Conservation (phyloP, 2,113 vertebrate species). For the Micromys minutus region DNA sequence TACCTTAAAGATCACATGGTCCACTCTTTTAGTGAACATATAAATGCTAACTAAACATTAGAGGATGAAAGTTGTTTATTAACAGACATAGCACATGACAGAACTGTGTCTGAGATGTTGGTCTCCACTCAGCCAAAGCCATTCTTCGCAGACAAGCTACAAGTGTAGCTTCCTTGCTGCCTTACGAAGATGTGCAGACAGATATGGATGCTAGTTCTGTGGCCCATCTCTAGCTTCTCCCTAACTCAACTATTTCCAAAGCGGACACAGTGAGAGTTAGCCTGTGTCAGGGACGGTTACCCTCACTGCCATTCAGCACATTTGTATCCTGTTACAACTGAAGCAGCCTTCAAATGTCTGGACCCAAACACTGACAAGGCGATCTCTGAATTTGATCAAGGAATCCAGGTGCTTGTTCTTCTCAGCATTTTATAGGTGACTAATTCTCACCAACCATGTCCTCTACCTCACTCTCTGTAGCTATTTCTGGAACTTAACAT, state of each 20-base stretch:
- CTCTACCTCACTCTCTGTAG: not conserved
- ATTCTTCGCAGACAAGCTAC: not conserved
- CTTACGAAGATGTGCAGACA: not conserved
- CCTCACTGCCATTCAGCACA: not conserved
- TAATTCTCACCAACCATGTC: not conserved
- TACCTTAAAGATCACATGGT: not conserved
- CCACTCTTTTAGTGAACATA: not conserved
- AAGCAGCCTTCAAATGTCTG: not conserved
- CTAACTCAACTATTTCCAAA: not conserved
- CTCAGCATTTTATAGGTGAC: slow-evolving; percentile 20
- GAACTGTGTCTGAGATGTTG: not conserved
- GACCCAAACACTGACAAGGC: not conserved
- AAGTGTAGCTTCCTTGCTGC: not conserved
- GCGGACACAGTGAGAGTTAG: not conserved
- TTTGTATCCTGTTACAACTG: not conserved
- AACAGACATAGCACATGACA: slow-evolving; percentile 56
- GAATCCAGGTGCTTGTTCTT: slow-evolving; percentile 13
- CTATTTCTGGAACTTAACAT: slow-evolving; percentile 16
- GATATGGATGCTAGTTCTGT: not conserved
- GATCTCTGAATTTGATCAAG: slow-evolving; percentile 39
- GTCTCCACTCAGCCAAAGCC: not conserved
- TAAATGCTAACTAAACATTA: slow-evolving; percentile 66
- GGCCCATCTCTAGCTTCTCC: not conserved
- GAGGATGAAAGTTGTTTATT: slow-evolving; percentile 63
- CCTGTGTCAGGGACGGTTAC: not conserved